phyloP scores from a whole-genome alignment of 2,113 vertebrate species.

The Aegypius monachus region DNA sequence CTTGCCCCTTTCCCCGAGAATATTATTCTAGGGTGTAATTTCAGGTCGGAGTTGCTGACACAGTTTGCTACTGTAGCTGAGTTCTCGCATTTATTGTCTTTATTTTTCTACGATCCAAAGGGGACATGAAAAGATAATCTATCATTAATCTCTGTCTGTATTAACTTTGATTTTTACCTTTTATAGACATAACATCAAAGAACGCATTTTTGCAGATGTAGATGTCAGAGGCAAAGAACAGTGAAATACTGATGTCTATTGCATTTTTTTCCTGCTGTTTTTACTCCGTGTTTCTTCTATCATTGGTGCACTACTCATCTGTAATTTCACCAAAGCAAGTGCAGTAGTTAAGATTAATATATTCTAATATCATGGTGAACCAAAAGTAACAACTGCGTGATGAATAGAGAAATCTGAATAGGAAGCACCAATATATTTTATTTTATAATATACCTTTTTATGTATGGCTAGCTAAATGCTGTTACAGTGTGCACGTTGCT shows the following conservation, averaged over 20 bases:
- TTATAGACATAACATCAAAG: not conserved
- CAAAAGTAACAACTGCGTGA: not conserved
- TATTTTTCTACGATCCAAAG: not conserved
- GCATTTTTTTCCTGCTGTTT: not conserved
- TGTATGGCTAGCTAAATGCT: not conserved
- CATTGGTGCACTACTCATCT: not conserved
- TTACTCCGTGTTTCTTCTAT: not conserved
- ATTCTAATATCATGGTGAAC: not conserved
- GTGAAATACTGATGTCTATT: not conserved
- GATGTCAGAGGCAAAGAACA: not conserved
- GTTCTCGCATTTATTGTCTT: not conserved
- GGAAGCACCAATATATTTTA: not conserved
- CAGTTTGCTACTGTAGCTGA: not conserved
- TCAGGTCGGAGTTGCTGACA: not conserved
- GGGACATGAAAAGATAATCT: not conserved
- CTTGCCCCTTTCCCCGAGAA: not conserved
- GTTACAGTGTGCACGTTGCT: not conserved
- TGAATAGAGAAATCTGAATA: not conserved
- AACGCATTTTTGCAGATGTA: not conserved
- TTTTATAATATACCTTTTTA: not conserved
- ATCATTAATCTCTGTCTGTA: not conserved
- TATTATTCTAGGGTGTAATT: not conserved
- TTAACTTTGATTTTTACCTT: conserved; percentile 11
- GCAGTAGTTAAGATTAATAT: not conserved
- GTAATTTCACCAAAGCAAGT: not conserved